These are phyloP conservation scores for Phodopus roborovskii DNA, from an alignment of 2,113 vertebrate genomes.

Conservation along the genomic window DNA sequence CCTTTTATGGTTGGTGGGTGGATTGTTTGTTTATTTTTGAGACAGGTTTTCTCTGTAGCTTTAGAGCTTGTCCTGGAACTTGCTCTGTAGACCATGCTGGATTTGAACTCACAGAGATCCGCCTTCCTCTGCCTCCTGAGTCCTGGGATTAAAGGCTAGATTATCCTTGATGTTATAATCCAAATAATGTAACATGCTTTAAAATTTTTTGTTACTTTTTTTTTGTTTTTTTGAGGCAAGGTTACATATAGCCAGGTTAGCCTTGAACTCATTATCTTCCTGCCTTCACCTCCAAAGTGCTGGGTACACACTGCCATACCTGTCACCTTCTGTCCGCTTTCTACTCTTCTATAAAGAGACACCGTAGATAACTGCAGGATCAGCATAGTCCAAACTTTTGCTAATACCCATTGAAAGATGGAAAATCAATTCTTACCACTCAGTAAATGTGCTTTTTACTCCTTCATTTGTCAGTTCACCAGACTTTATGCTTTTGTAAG, in stretches of 20 bases:
- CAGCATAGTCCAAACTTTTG: neutral
- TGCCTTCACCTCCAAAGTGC: neutral
- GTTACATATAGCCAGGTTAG: neutral
- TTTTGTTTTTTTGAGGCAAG: neutral
- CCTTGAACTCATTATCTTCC: neutral
- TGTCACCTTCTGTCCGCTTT: neutral
- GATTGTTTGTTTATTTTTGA: too few species aligned
- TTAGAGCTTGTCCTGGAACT: too few species aligned
- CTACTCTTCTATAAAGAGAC: conserved; percentile 31
- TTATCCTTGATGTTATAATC: conserved; percentile 11
- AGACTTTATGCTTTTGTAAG: neutral
- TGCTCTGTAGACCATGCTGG: too few species aligned
- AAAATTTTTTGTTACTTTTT: neutral
- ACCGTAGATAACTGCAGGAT: conserved; percentile 1
- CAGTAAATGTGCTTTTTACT: conserved; percentile 1
- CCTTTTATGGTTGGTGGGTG: neutral
- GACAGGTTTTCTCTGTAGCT: too few species aligned
- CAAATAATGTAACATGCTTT: conserved; percentile 6
- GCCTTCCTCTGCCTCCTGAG: too few species aligned
- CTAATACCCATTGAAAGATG: neutral
- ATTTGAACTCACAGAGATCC: too few species aligned
- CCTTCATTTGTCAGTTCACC: conserved; percentile 21
- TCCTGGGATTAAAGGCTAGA: too few species aligned
- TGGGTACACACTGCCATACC: neutral
- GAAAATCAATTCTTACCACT: neutral